Evolutionary conservation across 2,797 vertebrate species (phyloP).

Genomic region (Trichosurus vulpecula): DNA sequence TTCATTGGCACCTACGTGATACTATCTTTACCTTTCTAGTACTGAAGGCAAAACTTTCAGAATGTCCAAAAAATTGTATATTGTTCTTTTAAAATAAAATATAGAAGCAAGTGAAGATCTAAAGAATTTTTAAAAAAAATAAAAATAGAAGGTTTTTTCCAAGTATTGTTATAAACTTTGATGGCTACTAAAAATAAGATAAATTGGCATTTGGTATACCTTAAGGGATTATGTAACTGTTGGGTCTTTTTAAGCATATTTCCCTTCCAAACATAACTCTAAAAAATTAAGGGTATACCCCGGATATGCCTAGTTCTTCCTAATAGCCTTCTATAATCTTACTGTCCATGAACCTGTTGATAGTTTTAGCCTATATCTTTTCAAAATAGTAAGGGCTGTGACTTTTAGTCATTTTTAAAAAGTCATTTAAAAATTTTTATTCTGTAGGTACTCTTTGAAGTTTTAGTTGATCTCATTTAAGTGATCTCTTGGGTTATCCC

Average conservation of each 20-base stretch:
- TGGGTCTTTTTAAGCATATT: background rate
- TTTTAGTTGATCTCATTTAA: background rate
- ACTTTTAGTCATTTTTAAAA: background rate
- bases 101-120: background rate
- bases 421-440: too few species aligned
- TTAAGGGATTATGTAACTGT: background rate
- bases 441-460: background rate
- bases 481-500: background rate
- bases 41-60: background rate
- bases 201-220: background rate
- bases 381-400: background rate
- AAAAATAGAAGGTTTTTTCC: background rate
- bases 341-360: background rate
- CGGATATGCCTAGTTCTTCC: background rate
- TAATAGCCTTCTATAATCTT: background rate
- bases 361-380: background rate
- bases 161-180: background rate
- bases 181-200: background rate
- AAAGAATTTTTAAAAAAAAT: background rate
- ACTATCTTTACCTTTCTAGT: background rate
- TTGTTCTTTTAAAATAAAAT: background rate
- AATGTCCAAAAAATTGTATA: background rate
- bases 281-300: background rate
- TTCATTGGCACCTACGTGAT: background rate
- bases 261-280: background rate